Conservation (phyloP, 2,888 invertebrate genomes). For the Tenthredo notha region DNA sequence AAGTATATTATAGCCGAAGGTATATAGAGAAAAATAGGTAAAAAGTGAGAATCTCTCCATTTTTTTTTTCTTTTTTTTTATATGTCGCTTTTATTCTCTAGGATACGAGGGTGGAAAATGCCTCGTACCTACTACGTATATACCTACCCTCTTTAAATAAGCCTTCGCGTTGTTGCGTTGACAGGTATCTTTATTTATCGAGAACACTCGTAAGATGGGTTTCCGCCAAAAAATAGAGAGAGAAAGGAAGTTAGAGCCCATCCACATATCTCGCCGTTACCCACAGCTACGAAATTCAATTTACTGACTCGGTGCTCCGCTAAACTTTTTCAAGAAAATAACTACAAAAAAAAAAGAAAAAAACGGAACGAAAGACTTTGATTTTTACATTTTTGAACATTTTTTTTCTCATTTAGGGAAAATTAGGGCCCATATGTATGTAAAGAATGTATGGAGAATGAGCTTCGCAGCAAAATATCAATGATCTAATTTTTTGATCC, state of each 20-base stretch:
- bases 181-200: conserved; percentile 53
- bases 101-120: not conserved
- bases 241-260: not conserved
- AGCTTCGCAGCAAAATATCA: not conserved
- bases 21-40: conserved; percentile 16
- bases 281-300: conserved; percentile 29
- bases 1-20: not conserved
- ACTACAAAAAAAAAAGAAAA: not conserved
- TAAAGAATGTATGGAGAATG: too few species aligned
- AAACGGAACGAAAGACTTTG: not conserved
- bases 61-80: too few species aligned
- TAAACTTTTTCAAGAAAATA: not conserved
- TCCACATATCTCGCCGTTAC: conserved; percentile 23
- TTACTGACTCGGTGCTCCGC: not conserved
- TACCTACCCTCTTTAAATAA: conserved; percentile 30
- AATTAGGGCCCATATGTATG: too few species aligned
- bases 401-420: too few species aligned
- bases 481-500: too few species aligned
- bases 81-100: conserved; percentile 24
- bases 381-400: not conserved
- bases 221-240: not conserved
- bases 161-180: conserved; percentile 36
- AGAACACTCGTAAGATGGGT: conserved; percentile 33
- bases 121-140: not conserved
- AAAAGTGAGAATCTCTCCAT: conserved; percentile 27